Conservation (phyloP, 2,797 vertebrate genomes). For the Gallinago stenura region DNA sequence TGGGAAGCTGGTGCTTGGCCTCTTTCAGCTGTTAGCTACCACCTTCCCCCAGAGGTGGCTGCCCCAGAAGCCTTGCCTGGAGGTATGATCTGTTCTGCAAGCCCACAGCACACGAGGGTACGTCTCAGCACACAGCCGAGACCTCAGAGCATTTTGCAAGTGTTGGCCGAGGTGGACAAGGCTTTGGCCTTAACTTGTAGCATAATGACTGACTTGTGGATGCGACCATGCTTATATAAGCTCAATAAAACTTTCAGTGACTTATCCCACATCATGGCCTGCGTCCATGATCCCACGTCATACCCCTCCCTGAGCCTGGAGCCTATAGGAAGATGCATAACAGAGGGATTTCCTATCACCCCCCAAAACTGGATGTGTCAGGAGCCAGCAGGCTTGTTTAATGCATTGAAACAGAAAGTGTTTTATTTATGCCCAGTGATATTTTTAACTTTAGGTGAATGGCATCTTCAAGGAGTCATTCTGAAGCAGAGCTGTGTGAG, state of each 20-base stretch:
- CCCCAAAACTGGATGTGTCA: not conserved
- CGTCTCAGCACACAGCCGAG: rapidly evolving
- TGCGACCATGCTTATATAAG: not conserved
- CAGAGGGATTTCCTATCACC: not conserved
- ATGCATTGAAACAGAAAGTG: not conserved
- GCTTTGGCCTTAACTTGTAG: not conserved
- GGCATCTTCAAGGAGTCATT: not conserved
- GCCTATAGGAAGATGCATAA: not conserved
- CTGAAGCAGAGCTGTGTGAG: not conserved
- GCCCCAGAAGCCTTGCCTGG: not conserved
- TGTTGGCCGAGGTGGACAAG: not conserved
- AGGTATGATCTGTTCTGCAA: not conserved
- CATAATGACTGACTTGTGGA: not conserved
- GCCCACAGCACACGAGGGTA: rapidly evolving
- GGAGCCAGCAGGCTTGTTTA: not conserved
- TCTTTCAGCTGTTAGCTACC: not conserved
- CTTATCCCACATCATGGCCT: not conserved
- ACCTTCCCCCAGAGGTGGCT: not conserved
- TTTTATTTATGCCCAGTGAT: not conserved
- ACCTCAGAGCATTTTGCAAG: rapidly evolving
- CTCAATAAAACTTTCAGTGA: not conserved
- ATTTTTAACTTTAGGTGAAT: not conserved
- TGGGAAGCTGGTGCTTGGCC: not conserved
- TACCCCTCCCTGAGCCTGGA: not conserved
- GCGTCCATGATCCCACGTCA: not conserved